Base-by-base conservation (phyloP, 2,113 vertebrate species). In the Peromyscus leucopus region DNA sequence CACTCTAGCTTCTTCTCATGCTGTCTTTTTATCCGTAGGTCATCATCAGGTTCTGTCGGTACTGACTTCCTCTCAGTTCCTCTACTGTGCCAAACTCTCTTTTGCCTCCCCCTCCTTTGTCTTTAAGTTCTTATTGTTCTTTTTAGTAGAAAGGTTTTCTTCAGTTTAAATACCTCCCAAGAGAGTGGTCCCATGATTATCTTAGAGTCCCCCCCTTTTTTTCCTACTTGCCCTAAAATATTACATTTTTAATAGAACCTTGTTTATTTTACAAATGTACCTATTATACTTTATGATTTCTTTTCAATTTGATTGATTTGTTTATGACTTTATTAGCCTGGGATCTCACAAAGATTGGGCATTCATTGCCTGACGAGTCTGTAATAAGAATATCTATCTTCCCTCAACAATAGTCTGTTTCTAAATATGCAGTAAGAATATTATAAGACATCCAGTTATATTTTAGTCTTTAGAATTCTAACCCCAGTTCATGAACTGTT, bases 181-280 rank as follows among this genome's bases (percentile, higher is more conserved):
- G 22, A 59, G n/a, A 86, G 61, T 4, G 19, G 26, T 93, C 89
- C 59, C 12, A 42, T 75, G 80, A 59, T 31, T 75, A 33, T 71
- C 42, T 36, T 92, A 69, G 71, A 71, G 51, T n/a, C 11, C 91
- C 91, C 46, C 61, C 67, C 13, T 59, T 94, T 8, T 39, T 31
- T 85, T 63, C 63, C 94, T 67, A 19, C 5, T 42, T 33, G 76
- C 28, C 15, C 36, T 89, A 22, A 83, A 22, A 83, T 83, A 21
- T 89, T 59, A 17, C 71, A 51, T 57, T 75, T 55, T 39, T 42
- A 75, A 51, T 39, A 36, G 82, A 93, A 67, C 8, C 39, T 48
- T 91, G 11, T 90, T 92, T 85, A 76, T 71, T 82, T 93, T 72
- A 55, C 74, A 48, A 78, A 82, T 67, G 46, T 67, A 83, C 36